Percentiles rank a stretch among this genome's conserved stretches.
Conservation (phyloP, 1,140 invertebrate species). For the Drosophila insularis region DNA sequence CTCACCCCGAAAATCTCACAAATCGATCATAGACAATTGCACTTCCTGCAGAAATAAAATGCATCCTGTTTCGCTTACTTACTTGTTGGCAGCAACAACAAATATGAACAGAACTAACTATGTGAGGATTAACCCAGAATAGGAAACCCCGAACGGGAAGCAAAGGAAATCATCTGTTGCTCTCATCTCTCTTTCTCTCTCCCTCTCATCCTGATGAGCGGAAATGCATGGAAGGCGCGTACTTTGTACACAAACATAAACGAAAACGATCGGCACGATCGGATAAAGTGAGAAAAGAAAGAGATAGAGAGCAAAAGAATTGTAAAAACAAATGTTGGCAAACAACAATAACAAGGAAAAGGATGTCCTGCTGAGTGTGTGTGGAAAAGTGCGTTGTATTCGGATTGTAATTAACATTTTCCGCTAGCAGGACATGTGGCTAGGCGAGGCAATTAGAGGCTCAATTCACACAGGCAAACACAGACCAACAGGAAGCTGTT, state of each 20-base stretch:
- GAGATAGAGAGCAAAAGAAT: constrained; percentile 12
- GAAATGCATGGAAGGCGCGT: constrained; percentile 63
- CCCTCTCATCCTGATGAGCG: constrained; percentile 24
- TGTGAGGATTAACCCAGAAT: constrained; percentile 47
- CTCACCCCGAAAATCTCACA: not conserved
- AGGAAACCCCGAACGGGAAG: constrained; percentile 6
- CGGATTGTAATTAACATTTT: constrained; percentile 70
- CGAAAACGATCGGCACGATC: constrained; percentile 10
- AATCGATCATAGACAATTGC: constrained; percentile 60
- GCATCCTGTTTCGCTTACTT: constrained; percentile 50
- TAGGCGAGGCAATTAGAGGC: constrained; percentile 62
- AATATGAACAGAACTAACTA: constrained; percentile 26
- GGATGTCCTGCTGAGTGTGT: constrained; percentile 71
- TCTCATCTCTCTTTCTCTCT: not conserved
- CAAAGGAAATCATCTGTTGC: constrained; percentile 7
- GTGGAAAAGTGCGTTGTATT: constrained; percentile 57
- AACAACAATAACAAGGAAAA: constrained; percentile 80
- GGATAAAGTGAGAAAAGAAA: not conserved
- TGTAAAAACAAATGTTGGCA: constrained; percentile 72
- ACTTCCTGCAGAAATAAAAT: constrained; percentile 53
- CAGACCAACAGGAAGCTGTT: constrained; percentile 51
- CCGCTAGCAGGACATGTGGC: constrained; percentile 66
- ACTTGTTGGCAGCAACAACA: constrained; percentile 27
- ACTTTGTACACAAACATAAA: constrained; percentile 69
- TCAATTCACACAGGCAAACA: constrained; percentile 33